phyloP scores from a whole-genome alignment of 2,113 vertebrate genomes.

The Alectura lathami region DNA sequence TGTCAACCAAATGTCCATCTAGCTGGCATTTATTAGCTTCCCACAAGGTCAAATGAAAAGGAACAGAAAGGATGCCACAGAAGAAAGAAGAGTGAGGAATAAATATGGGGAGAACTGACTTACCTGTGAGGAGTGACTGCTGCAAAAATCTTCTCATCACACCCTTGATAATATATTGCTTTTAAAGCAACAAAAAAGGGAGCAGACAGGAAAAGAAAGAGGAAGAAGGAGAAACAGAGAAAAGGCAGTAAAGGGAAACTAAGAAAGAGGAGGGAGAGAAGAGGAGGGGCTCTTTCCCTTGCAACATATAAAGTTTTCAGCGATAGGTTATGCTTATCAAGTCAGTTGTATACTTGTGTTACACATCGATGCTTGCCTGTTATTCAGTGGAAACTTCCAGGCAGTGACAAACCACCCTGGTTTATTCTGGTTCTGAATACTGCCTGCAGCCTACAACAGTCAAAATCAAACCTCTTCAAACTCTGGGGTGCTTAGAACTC shows the following conservation, averaged over 20 bases:
- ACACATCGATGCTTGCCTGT: neutral
- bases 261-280: conserved; percentile 27
- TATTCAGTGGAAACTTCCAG: neutral
- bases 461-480: neutral
- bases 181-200: conserved; percentile 58
- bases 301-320: neutral
- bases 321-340: neutral
- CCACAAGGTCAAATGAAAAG: neutral
- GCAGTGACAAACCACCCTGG: neutral
- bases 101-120: conserved; percentile 7
- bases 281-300: conserved; percentile 21
- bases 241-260: conserved; percentile 43
- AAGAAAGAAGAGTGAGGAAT: conserved; percentile 12
- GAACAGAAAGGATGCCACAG: neutral
- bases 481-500: neutral
- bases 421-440: neutral
- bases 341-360: neutral
- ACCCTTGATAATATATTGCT: conserved; percentile 46
- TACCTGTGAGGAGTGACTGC: conserved; percentile 47
- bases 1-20: neutral
- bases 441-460: neutral
- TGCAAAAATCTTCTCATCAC: conserved; percentile 50
- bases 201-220: conserved; percentile 11
- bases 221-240: conserved; percentile 38
- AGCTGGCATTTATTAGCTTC: neutral